Conservation (phyloP, 2,797 vertebrate genomes). For the Gymnocypris eckloni region DNA sequence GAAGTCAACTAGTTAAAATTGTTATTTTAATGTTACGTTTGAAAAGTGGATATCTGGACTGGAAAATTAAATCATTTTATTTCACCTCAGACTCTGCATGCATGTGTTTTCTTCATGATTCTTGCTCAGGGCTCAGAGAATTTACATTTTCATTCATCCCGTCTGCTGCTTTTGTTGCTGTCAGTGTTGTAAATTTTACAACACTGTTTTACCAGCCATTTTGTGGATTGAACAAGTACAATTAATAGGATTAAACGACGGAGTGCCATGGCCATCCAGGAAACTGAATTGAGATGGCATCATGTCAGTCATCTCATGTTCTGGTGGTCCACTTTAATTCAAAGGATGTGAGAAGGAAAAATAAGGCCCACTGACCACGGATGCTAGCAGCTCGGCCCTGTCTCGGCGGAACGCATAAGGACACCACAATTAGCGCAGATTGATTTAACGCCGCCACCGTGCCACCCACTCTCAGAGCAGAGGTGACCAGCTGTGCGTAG, state of each 20-base stretch:
- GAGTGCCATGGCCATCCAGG: too few species aligned
- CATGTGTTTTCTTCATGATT: too few species aligned
- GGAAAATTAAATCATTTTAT: too few species aligned
- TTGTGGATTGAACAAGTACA: constrained; percentile 63
- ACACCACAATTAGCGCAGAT: constrained; percentile 94
- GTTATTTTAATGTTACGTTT: too few species aligned
- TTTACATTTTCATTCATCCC: too few species aligned
- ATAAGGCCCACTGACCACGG: constrained; percentile 39
- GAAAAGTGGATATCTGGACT: too few species aligned
- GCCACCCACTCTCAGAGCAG: constrained; percentile 92
- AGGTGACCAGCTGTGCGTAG: constrained; percentile 94
- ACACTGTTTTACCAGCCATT: constrained; percentile 28
- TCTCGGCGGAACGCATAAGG: constrained; percentile 79
- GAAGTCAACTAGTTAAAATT: too few species aligned
- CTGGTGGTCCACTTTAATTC: constrained; percentile 14
- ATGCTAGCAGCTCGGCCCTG: constrained; percentile 69
- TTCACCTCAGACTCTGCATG: too few species aligned
- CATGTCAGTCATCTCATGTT: constrained; percentile 36
- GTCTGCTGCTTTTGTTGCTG: too few species aligned
- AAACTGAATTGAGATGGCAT: constrained; percentile 36
- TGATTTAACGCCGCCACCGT: constrained; percentile 90
- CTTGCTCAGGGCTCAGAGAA: too few species aligned
- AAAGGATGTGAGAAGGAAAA: constrained; percentile 33
- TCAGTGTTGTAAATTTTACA: too few species aligned
- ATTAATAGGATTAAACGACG: constrained; percentile 58